Evolutionary conservation across 2,888 invertebrate genomes (phyloP).

Genomic region (Eristalis arbustorum): DNA sequence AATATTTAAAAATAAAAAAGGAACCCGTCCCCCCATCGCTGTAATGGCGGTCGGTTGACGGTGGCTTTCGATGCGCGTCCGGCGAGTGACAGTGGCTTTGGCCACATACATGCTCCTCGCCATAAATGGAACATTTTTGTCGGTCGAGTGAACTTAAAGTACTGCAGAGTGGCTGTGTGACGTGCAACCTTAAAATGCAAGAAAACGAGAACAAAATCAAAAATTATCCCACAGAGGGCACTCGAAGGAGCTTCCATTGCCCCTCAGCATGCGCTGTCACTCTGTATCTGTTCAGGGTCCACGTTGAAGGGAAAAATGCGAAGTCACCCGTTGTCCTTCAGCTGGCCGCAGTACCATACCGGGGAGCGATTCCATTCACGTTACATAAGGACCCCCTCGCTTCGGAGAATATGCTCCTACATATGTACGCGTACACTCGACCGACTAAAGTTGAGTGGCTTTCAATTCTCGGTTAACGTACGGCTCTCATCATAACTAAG

Average conservation of each 20-base stretch:
- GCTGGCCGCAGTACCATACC: constrained; percentile 6
- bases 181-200: constrained; percentile 23
- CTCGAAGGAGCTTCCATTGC: constrained; percentile 18
- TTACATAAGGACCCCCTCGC: constrained; percentile 18
- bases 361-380: constrained; percentile 52
- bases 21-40: background rate
- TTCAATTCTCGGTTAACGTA: constrained; percentile 32
- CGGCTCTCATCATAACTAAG: constrained; percentile 28
- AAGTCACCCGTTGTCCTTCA: background rate
- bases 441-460: background rate
- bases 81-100: constrained; percentile 10
- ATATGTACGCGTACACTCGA: constrained; percentile 1
- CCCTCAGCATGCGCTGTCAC: background rate
- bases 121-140: constrained; percentile 35
- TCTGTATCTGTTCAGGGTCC: constrained; percentile 3
- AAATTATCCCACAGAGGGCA: constrained; percentile 48
- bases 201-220: constrained; percentile 30
- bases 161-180: constrained; percentile 43
- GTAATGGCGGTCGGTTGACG: constrained; percentile 1
- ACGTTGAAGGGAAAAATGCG: background rate
- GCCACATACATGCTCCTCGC: background rate
- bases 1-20: constrained; percentile 24
- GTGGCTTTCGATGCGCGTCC: background rate
- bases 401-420: background rate
- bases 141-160: constrained; percentile 47